A percentile compares a stretch with the other conserved stretches of the same genome.
phyloP scores from a whole-genome alignment of 2,113 vertebrate genomes.

The Taurulus bubalis region DNA sequence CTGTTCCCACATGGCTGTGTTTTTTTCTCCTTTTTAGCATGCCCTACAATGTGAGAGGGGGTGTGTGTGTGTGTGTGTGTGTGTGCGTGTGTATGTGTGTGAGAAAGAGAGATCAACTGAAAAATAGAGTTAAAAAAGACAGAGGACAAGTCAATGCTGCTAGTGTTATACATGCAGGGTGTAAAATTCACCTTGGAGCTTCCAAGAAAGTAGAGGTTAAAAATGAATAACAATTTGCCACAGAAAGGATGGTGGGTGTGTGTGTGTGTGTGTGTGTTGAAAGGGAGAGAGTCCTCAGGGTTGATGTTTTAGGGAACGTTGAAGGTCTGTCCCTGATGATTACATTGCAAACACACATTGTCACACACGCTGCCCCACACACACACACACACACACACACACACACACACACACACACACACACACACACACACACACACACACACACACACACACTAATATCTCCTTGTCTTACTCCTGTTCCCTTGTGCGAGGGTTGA shows the following conservation, averaged over 20 bases:
- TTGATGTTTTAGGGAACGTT: constrained; percentile 56
- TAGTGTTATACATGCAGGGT: constrained; percentile 76
- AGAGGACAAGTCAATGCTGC: constrained; percentile 50
- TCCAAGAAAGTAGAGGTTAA: constrained; percentile 84
- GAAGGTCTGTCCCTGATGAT: constrained; percentile 71
- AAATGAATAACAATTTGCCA: constrained; percentile 93
- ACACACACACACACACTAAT: constrained; percentile 43
- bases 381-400: constrained; percentile 64
- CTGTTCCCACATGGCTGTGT: constrained; percentile 65
- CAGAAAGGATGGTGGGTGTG: constrained; percentile 18
- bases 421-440: constrained; percentile 62
- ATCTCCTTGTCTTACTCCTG: constrained; percentile 51
- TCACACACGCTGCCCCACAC: neutral
- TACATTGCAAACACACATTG: constrained; percentile 62
- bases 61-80: constrained; percentile 22
- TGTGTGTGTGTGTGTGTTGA: constrained; percentile 17
- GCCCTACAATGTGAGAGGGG: constrained; percentile 33
- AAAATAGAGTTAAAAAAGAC: constrained; percentile 26
- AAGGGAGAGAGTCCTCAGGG: constrained; percentile 36
- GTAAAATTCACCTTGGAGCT: constrained; percentile 84
- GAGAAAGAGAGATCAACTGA: constrained; percentile 39
- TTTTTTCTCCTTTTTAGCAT: constrained; percentile 20
- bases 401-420: constrained; percentile 51
- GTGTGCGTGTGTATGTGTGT: constrained; percentile 18
- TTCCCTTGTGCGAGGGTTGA: constrained; percentile 38